Evolutionary conservation across 2,797 vertebrate species (phyloP), one percentile per base, ranked within the genome.

Genomic region (Enteromius viviparus): DNA sequence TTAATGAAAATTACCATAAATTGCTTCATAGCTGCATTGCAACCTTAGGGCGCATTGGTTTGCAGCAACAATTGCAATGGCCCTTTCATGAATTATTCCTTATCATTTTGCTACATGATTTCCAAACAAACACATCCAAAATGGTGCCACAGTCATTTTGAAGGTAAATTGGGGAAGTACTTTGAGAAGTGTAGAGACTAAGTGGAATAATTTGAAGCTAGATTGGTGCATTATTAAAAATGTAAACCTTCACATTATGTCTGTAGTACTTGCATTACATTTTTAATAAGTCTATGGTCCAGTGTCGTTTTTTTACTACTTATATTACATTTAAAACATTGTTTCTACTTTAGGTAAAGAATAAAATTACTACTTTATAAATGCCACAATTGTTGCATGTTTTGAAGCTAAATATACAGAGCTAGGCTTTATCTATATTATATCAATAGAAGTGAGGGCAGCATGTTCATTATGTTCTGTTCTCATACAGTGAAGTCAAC

Each of bases 311-410:
- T 17, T 58, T 34, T 55, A 2, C 4, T 76, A 19, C 40, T 47
- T 62, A 77, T 64, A 32, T 78, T 49, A 47, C 19, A 3, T 78
- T 21, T 60, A 65, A 78, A 75, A 64, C 23, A 65, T 78, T 51
- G 3, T 49, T 78, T 78, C 10, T 78, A 32, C 40, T 32, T 64
- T 66, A 47, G 42, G 26, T 65, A n/a, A 49, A 47, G 42, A 51
- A 64, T 64, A 45, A 49, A 26, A 32, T 78, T 75, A 55, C 19
- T 5, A 32, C 15, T 47, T 60, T n/a, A 58, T 62, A 77, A 62
- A 62, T 77, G 75, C 15, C 37, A 64, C 29, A 21, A 66, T 42
- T 55, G 65, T 70, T 80, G 4, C 49, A 65, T 76, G 55, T 76
- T 23, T 78, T 15, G 51, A 65, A 66, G 71, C 49, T 69, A 77